Base-by-base conservation (phyloP, 2,797 vertebrate species). In the Staurois parvus region DNA sequence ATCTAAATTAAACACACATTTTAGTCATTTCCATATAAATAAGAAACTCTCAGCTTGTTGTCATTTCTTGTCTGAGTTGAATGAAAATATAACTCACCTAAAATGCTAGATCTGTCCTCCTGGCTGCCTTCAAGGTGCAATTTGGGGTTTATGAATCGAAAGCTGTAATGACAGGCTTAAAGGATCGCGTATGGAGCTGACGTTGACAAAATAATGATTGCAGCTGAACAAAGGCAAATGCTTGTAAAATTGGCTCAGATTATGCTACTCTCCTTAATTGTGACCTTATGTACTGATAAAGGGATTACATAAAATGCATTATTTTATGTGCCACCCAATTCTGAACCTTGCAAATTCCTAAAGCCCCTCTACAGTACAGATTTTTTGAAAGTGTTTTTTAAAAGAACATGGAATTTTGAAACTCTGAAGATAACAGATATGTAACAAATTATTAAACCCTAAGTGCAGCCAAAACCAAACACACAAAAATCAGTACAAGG, bases 11-110 rank as follows among this genome's bases (percentile, higher is more conserved):
- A 77, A 84, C 17, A 84, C 82, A 70, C 24, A 84, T 76, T 52
- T 84, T 84, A 84, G 62, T 76, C 40, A 84, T 76, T 84, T 84
- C 82, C 74, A 76, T 77, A 76, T 77, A 77, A 84, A 84, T 84
- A 70, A 79, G 59, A 66, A 72, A 72, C 69, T 48, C 29, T 72
- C 76, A 85, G 69, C 69, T 72, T 85, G 76, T 79, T 85, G 76
- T 85, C 83, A 79, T 11, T 32, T 29, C 21, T 24, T 52, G 62
- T 48, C 72, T 45, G 56, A 66, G 59, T 17, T 29, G 62, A 75
- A 85, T 52, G 21, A 67, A 85, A 79, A 79, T 67, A 72, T 37
- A 85, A 85, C 37, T 52, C 69, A 67, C 56, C 76, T 72, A 56
- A 74, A 73, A 73, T 75, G 15, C 70, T 32, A 75, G 70, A 29